These are phyloP conservation scores for Chaetodon trifascialis DNA, from an alignment of 2,113 vertebrate genomes.

Conservation along the genomic window DNA sequence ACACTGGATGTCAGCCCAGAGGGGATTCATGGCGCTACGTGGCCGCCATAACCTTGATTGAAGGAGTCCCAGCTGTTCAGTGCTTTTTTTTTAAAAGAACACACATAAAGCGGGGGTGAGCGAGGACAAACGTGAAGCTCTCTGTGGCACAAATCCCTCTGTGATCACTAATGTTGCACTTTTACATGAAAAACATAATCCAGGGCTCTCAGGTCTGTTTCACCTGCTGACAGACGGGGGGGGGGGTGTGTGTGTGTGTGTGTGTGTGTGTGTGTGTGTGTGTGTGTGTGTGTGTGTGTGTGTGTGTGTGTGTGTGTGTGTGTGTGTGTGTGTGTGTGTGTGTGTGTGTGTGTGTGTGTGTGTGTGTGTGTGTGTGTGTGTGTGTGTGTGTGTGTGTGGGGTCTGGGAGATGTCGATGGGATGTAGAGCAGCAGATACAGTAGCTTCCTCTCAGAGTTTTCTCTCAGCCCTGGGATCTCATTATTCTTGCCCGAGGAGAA, in stretches of 20 bases:
- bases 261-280: too few species aligned
- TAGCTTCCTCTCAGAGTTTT: constrained; percentile 1
- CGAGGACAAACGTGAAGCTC: constrained; percentile 9
- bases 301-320: too few species aligned
- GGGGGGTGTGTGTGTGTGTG: too few species aligned
- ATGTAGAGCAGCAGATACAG: not conserved
- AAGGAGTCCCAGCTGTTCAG: constrained; percentile 59
- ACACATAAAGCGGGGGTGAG: not conserved
- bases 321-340: too few species aligned
- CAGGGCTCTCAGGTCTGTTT: not conserved
- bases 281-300: too few species aligned
- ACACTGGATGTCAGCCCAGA: constrained; percentile 39
- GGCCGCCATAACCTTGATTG: constrained; percentile 56
- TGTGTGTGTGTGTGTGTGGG: too few species aligned
- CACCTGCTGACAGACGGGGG: constrained; percentile 20
- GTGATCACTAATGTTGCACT: constrained; percentile 4
- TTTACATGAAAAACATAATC: constrained; percentile 13
- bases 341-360: too few species aligned
- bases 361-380: too few species aligned
- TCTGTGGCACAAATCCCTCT: not conserved
- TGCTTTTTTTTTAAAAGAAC: constrained; percentile 21
- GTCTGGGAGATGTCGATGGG: not conserved
- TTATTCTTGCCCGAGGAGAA: constrained; percentile 50
- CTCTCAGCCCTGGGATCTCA: constrained; percentile 51
- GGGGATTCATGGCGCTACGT: constrained; percentile 4